Percentiles rank a stretch among this genome's conserved stretches.
Evolutionary conservation across 2,113 vertebrate genomes (phyloP).

Genomic region (Grammomys surdaster): DNA sequence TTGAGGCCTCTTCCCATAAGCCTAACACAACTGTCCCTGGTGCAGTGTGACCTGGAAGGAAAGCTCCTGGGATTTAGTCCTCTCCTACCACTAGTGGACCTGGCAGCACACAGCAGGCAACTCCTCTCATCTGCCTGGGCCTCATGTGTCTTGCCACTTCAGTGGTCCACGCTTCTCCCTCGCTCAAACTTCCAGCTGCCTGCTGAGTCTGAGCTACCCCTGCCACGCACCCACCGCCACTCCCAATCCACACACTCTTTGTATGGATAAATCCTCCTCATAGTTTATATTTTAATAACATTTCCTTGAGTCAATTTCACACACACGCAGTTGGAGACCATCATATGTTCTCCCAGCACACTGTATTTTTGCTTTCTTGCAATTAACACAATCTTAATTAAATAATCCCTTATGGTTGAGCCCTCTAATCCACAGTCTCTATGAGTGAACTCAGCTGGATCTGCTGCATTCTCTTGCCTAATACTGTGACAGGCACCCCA

Average conservation of each 20-base stretch:
- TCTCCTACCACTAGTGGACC: not conserved
- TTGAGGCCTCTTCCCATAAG: not conserved
- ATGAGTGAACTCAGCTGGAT: not conserved
- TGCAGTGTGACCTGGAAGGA: not conserved
- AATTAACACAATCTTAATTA: conserved; percentile 17
- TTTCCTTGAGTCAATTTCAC: not conserved
- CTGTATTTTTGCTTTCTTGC: conserved; percentile 38
- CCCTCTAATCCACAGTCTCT: not conserved
- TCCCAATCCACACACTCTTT: not conserved
- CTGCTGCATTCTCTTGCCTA: not conserved
- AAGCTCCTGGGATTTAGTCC: not conserved
- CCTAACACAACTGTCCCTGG: not conserved
- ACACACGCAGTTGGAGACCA: not conserved
- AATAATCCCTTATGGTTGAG: not conserved
- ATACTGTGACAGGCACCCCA: no score
- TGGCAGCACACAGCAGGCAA: not conserved
- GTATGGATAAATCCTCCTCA: not conserved
- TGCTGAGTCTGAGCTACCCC: not conserved
- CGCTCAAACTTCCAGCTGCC: not conserved
- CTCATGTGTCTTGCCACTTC: not conserved
- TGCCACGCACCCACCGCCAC: no score
- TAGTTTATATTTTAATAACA: conserved; percentile 35
- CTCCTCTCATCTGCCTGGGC: not conserved
- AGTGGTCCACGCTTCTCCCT: accelerated
- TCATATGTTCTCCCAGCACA: not conserved